A percentile compares a stretch with the other conserved stretches of the same genome.
These are phyloP conservation scores for Solen grandis DNA, from an alignment of 1,140 invertebrate genomes.

Conservation along the genomic window DNA sequence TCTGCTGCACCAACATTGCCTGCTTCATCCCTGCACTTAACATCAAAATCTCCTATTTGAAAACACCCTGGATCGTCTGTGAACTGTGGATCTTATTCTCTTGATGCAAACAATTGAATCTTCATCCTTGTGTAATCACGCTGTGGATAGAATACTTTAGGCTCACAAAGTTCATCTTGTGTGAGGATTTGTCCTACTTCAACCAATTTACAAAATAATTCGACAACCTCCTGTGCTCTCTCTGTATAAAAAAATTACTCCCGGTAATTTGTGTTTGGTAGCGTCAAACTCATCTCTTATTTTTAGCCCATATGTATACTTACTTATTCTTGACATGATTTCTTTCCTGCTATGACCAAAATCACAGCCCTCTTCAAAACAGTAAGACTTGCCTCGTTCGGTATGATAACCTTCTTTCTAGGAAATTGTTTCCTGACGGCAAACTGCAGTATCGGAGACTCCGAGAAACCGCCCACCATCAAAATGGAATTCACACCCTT, in stretches of 20 bases:
- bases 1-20: constrained; percentile 8
- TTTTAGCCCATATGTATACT: constrained; percentile 59
- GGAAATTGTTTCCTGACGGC: constrained; percentile 40
- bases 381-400: constrained; percentile 56
- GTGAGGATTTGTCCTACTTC: constrained; percentile 79
- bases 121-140: not conserved
- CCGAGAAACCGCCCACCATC: constrained; percentile 66
- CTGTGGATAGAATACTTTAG: not conserved
- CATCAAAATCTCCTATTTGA: constrained; percentile 6
- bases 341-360: constrained; percentile 53
- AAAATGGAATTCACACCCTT: constrained; percentile 39
- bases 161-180: constrained; percentile 76
- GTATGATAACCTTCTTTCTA: constrained; percentile 40
- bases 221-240: constrained; percentile 79
- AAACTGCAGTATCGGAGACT: constrained; percentile 52
- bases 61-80: constrained; percentile 22
- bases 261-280: constrained; percentile 76
- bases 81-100: constrained; percentile 3
- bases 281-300: constrained; percentile 7
- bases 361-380: constrained; percentile 63
- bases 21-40: not conserved
- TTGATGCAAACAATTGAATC: constrained; percentile 31
- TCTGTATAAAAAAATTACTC: constrained; percentile 72
- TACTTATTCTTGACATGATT: constrained; percentile 47
- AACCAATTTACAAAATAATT: constrained; percentile 83